phyloP scores from a whole-genome alignment of 2,888 invertebrate genomes.

The Diaphora mendica region DNA sequence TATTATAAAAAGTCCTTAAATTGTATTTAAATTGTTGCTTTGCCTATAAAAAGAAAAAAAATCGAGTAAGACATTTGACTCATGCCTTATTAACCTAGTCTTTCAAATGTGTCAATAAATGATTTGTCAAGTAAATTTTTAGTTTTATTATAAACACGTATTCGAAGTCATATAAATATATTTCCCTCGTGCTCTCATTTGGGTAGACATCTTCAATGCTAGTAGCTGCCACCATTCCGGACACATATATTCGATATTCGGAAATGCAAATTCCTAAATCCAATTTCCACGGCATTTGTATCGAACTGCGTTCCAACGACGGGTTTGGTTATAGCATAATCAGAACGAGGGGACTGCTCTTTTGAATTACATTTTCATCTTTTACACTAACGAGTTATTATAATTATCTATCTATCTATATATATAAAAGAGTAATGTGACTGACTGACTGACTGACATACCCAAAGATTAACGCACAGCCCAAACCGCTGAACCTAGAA shows the following conservation, averaged over 20 bases:
- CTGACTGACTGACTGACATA: too few species aligned
- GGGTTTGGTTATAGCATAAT: slow-evolving; percentile 17
- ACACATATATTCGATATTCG: slow-evolving; percentile 38
- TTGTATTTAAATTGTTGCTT: too few species aligned
- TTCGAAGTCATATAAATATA: slow-evolving; percentile 13
- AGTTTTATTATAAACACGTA: not conserved
- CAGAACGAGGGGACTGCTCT: not conserved
- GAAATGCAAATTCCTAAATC: slow-evolving; percentile 49
- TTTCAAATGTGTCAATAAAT: not conserved
- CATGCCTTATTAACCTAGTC: not conserved
- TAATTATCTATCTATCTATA: too few species aligned
- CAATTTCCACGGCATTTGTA: slow-evolving; percentile 46
- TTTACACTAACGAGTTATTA: not conserved
- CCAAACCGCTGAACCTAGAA: too few species aligned
- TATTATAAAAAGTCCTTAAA: too few species aligned
- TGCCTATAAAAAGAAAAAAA: too few species aligned
- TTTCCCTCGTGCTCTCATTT: slow-evolving; percentile 25
- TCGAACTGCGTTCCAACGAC: slow-evolving; percentile 21
- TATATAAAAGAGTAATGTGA: too few species aligned
- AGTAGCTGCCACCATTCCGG: slow-evolving; percentile 35
- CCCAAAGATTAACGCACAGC: too few species aligned
- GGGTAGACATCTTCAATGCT: slow-evolving; percentile 29
- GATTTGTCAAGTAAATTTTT: not conserved
- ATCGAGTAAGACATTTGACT: too few species aligned
- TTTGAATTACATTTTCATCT: not conserved